Evolutionary conservation across 2,113 vertebrate genomes (phyloP), one percentile per base, ranked within the genome.

Genomic region (Grantiella picta): DNA sequence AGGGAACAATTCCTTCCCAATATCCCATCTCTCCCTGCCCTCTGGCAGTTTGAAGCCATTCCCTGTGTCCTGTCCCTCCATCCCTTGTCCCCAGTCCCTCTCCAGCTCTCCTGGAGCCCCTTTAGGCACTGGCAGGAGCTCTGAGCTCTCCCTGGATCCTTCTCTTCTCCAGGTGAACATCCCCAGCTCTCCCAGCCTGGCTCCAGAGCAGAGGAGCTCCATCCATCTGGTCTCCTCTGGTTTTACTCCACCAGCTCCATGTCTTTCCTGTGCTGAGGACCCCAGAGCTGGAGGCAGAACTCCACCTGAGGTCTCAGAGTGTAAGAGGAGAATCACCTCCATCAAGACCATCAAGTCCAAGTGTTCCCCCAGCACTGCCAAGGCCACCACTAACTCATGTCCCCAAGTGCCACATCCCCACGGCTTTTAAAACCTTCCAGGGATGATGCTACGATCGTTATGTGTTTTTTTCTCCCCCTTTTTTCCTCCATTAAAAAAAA

Each of bases 381-480:
- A 45, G 24, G 45, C 53, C 49, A 79, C 40, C 29, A 56, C 29
- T 31, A 35, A 5, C 20, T 40, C 57, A 31, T 2, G 45, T 61
- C 24, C 54, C 54, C 63, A 83, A 15, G 40, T 83, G 49, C 31
- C 40, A 90, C 56, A 63, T 10, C 15, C 40, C 27, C 63, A 54
- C 0, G 0, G 35, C 14, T 61, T 19, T 42, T 31, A 27, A 63
- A 76, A 3, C 25, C 15, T 35, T 42, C 40, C 25, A 76, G 21
- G 10, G 25, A 69, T 40, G 25, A 12, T 15, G 25, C 16, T 0
- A 24, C 1, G n/a, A 35, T 5, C 8, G 45, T 42, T 7, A 13
- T 0, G 1, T 9, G 23, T 5, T 0, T 0, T 10, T 31, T 65
- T 29, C 7, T 12, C 3, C 8, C 20, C 29, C 3, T 19, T 23